Conservation (phyloP, 1,140 invertebrate species). For the Drosophila bocki region DNA sequence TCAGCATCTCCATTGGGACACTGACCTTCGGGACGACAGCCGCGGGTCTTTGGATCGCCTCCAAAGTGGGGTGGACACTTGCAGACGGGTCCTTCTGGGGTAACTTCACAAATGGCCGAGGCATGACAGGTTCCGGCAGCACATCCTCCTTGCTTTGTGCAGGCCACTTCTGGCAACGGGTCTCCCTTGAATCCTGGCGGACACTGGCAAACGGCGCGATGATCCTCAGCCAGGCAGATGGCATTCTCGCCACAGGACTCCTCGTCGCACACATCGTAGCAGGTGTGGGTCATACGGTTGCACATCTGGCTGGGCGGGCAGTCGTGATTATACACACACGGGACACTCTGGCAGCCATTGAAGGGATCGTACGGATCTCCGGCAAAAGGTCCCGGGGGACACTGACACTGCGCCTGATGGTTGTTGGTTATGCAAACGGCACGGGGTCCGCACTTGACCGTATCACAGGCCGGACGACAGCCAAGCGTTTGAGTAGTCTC, state of each 20-base stretch:
- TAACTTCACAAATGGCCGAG: conserved; percentile 91
- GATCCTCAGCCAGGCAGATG: conserved; percentile 94
- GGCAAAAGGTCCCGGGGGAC: conserved; percentile 92
- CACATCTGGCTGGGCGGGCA: conserved; percentile 92
- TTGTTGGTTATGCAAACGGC: conserved; percentile 94
- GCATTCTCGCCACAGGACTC: conserved; percentile 94
- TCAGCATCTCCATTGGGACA: conserved; percentile 89
- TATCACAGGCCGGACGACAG: conserved; percentile 92
- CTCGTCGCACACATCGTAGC: conserved; percentile 92
- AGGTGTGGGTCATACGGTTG: conserved; percentile 92
- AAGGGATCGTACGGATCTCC: conserved; percentile 92
- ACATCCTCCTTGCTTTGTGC: conserved; percentile 89
- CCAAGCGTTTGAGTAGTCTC: conserved; percentile 85
- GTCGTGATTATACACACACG: conserved; percentile 94
- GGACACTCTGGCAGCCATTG: conserved; percentile 91
- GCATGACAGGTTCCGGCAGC: conserved; percentile 92
- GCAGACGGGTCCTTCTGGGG: conserved; percentile 88
- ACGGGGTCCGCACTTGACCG: conserved; percentile 92
- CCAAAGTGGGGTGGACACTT: conserved; percentile 91
- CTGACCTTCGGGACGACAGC: conserved; percentile 91
- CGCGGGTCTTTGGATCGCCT: conserved; percentile 89
- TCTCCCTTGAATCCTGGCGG: conserved; percentile 92
- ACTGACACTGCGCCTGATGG: conserved; percentile 94
- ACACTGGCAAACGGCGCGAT: conserved; percentile 92
- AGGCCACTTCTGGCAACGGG: conserved; percentile 92